Evolutionary conservation across 2,888 invertebrate genomes (phyloP).

Genomic region (Pseudanteris insignis): DNA sequence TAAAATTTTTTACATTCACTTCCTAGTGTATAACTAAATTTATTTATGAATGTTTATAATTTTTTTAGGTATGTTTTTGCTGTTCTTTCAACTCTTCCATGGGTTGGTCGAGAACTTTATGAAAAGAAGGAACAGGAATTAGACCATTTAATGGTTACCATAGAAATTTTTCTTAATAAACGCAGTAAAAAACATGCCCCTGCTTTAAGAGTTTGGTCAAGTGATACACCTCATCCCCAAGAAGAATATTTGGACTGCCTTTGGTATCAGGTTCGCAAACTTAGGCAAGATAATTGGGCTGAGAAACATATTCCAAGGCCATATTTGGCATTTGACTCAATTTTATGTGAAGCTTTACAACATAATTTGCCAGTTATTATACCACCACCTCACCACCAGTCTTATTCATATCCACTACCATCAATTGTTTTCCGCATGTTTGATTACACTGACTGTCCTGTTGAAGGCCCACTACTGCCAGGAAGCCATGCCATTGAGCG

Average conservation of each 20-base stretch:
- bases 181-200: constrained; percentile 93
- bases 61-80: constrained; percentile 73
- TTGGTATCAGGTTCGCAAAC: constrained; percentile 92
- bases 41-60: no score
- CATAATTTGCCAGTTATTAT: constrained; percentile 92
- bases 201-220: constrained; percentile 92
- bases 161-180: constrained; percentile 92
- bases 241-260: constrained; percentile 96
- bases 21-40: no score
- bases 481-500: constrained; percentile 97
- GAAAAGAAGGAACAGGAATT: constrained; percentile 96
- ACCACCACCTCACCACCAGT: constrained; percentile 93
- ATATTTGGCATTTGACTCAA: constrained; percentile 94
- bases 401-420: constrained; percentile 92
- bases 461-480: constrained; percentile 87
- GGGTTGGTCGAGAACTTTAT: constrained; percentile 95
- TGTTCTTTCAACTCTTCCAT: constrained; percentile 91
- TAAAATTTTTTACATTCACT: background rate
- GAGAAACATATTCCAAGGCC: constrained; percentile 96
- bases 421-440: constrained; percentile 96
- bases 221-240: constrained; percentile 94
- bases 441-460: constrained; percentile 97
- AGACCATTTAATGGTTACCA: constrained; percentile 87
- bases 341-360: constrained; percentile 93
- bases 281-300: constrained; percentile 94